Evolutionary conservation across 1,140 invertebrate species (phyloP).

Genomic region (Cecropterus lyciades): DNA sequence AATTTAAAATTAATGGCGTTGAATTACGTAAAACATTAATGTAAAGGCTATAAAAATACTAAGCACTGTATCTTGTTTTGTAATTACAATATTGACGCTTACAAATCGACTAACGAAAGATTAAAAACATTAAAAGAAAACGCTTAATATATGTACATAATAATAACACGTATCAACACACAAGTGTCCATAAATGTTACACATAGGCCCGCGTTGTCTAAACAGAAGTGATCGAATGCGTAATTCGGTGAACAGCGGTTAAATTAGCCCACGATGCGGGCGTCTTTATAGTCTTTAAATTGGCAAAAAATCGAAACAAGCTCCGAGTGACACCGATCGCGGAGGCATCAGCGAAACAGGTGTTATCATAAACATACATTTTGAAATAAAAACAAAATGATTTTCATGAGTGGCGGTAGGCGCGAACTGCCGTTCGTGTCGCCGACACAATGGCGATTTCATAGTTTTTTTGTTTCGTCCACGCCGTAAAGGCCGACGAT

Average conservation of each 20-base stretch:
- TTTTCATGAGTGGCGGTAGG: conserved; percentile 83
- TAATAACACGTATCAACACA: conserved; percentile 22
- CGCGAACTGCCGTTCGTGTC: conserved; percentile 80
- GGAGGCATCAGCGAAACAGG: conserved; percentile 82
- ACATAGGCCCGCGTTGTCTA: conserved; percentile 45
- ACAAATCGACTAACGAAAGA: conserved; percentile 16
- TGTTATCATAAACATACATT: conserved; percentile 85
- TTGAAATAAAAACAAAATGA: conserved; percentile 83
- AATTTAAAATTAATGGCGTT: not conserved
- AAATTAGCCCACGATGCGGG: conserved; percentile 81
- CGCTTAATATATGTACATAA: conserved; percentile 15
- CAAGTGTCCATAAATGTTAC: conserved; percentile 18
- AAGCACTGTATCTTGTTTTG: conserved; percentile 5
- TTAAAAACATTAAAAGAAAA: conserved; percentile 31
- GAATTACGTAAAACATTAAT: conserved; percentile 15
- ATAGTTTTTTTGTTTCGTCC: conserved; percentile 75
- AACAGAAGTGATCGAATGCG: conserved; percentile 68
- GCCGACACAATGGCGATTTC: conserved; percentile 82
- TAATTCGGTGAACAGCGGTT: conserved; percentile 79
- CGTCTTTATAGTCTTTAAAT: conserved; percentile 83
- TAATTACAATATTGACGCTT: conserved; percentile 25
- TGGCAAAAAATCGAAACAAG: conserved; percentile 83
- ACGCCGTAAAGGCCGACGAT: conserved; percentile 78
- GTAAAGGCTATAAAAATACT: conserved; percentile 19
- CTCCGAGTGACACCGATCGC: conserved; percentile 78